Evolutionary conservation across 2,888 invertebrate genomes (phyloP).

Genomic region (Acanthosepion pharaonis): DNA sequence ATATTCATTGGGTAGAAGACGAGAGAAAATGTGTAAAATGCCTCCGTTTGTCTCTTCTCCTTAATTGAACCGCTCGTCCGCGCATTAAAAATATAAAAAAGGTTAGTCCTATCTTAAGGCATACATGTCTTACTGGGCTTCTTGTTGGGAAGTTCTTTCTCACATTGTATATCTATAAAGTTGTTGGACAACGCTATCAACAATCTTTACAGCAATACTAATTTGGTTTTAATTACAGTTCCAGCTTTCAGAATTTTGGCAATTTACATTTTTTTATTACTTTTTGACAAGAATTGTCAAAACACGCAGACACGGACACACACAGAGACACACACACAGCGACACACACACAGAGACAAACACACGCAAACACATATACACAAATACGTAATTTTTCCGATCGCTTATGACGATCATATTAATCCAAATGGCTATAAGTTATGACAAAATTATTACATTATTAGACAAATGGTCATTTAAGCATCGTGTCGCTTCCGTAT

Average conservation of each 20-base stretch:
- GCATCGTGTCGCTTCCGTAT: no score
- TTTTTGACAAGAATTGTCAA: not conserved
- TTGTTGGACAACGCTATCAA: not conserved
- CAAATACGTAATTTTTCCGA: no score
- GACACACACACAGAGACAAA: not conserved
- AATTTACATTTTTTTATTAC: not conserved
- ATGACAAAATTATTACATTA: no score
- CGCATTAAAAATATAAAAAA: not conserved
- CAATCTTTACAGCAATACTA: not conserved
- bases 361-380: no score
- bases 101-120: constrained; percentile 9
- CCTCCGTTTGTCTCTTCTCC: not conserved
- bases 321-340: no score
- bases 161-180: not conserved
- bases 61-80: not conserved
- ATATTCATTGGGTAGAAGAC: not conserved
- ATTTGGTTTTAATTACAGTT: no score
- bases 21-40: not conserved
- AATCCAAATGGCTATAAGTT: no score
- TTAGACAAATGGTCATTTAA: no score
- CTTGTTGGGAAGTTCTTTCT: not conserved
- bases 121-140: not conserved
- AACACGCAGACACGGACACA: not conserved
- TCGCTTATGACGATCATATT: no score
- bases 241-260: no score